Percentiles rank a stretch among this genome's conserved stretches.
phyloP scores from a whole-genome alignment of 2,797 vertebrate species.

The Pipistrellus pipistrellus region DNA sequence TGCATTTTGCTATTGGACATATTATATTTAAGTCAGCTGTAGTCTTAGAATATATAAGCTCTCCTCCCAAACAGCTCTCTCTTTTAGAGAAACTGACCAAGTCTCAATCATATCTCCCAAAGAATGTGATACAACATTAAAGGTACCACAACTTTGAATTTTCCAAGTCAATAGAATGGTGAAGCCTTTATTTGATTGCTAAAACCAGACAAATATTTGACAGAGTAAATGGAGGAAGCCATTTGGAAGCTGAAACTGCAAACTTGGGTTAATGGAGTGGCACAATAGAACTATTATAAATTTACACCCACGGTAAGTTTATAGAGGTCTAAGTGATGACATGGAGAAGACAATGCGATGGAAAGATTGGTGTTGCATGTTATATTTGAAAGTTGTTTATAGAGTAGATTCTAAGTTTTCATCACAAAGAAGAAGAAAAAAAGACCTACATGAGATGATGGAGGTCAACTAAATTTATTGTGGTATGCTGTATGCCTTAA shows the following conservation, averaged over 20 bases:
- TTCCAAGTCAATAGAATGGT: background rate
- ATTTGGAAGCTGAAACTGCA: background rate
- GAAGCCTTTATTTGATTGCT: background rate
- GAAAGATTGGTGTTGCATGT: background rate
- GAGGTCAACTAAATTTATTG: background rate
- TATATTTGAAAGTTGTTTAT: background rate
- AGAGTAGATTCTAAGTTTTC: background rate
- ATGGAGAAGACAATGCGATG: background rate
- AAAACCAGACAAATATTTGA: background rate
- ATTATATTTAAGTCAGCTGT: background rate
- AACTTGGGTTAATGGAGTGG: background rate
- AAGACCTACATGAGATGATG: background rate
- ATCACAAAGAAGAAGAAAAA: background rate
- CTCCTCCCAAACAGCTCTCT: background rate
- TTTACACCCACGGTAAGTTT: background rate
- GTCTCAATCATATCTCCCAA: rapidly evolving
- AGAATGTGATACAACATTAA: background rate
- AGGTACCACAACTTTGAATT: background rate
- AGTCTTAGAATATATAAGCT: too few species aligned
- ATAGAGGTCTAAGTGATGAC: background rate
- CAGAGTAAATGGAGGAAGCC: background rate
- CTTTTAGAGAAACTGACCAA: background rate
- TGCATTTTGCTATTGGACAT: background rate
- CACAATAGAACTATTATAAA: background rate
- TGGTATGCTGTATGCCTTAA: background rate